Percentiles rank a stretch among this genome's conserved stretches.
phyloP scores from a whole-genome alignment of 2,113 vertebrate genomes.

The Apistogramma diplotaenia region DNA sequence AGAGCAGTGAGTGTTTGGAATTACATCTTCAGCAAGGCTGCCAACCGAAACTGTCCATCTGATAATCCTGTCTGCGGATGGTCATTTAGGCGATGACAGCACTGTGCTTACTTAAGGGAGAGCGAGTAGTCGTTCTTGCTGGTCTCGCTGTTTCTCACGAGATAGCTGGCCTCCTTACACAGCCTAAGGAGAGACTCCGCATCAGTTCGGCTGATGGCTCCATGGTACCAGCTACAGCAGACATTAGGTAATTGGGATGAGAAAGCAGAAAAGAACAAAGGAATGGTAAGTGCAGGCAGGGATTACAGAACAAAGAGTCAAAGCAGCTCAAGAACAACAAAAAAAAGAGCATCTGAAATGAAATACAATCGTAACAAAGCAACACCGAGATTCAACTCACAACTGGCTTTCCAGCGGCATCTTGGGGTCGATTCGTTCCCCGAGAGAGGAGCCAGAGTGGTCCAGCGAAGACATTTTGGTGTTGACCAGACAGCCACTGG shows the following conservation, averaged over 20 bases:
- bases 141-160: slow-evolving; percentile 98
- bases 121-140: slow-evolving; percentile 98
- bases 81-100: background rate
- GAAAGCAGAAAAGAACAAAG: background rate
- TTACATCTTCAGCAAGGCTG: background rate
- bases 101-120: slow-evolving; percentile 92
- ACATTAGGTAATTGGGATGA: background rate
- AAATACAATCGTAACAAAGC: background rate
- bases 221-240: slow-evolving; percentile 92
- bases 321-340: background rate
- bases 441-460: slow-evolving; percentile 79
- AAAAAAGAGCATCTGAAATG: background rate
- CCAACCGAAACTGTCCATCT: background rate
- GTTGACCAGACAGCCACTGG: slow-evolving; percentile 85
- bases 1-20: background rate
- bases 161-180: slow-evolving; percentile 97
- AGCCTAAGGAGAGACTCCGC: slow-evolving; percentile 92
- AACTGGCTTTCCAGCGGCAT: slow-evolving; percentile 94
- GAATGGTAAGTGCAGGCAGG: background rate
- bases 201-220: slow-evolving; percentile 93
- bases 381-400: slow-evolving; percentile 78
- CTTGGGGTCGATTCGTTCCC: slow-evolving; percentile 90
- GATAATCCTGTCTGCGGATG: background rate
- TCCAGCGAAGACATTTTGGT: slow-evolving; percentile 83
- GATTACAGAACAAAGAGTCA: background rate